phyloP scores from a whole-genome alignment of 2,888 invertebrate species.

The Orchestes rusci region DNA sequence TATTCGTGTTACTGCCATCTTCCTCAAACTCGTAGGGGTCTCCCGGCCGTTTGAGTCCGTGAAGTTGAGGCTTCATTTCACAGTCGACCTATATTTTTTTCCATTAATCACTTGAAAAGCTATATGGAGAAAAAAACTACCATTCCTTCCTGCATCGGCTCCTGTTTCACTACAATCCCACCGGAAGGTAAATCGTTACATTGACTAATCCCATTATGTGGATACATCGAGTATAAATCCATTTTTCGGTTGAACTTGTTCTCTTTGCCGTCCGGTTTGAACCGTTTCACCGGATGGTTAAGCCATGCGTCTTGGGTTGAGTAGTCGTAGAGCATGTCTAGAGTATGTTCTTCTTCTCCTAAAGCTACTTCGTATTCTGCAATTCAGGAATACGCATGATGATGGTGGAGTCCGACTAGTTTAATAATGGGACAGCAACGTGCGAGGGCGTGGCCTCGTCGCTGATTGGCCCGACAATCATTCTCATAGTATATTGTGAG shows the following conservation, averaged over 20 bases:
- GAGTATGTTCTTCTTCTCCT: conserved; percentile 71
- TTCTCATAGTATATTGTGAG: too few species aligned
- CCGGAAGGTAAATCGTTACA: conserved; percentile 28
- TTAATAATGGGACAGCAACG: too few species aligned
- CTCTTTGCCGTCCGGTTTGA: conserved; percentile 56
- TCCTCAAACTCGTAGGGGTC: conserved; percentile 71
- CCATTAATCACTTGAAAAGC: too few species aligned
- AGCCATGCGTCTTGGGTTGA: conserved; percentile 79
- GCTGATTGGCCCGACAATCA: too few species aligned
- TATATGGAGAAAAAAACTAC: too few species aligned
- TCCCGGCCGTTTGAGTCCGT: conserved; percentile 43
- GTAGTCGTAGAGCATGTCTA: conserved; percentile 84
- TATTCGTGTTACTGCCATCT: conserved; percentile 48
- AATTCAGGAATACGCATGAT: too few species aligned
- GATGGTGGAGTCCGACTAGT: too few species aligned
- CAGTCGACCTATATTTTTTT: too few species aligned
- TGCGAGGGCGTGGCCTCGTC: too few species aligned
- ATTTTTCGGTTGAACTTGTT: conserved; percentile 41
- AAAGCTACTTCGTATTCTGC: conserved; percentile 68
- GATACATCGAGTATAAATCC: conserved; percentile 42
- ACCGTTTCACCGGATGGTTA: conserved; percentile 85
- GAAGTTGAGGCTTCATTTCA: conserved; percentile 23
- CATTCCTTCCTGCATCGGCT: conserved; percentile 55
- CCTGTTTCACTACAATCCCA: conserved; percentile 39
- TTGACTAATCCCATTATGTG: conserved; percentile 33